Evolutionary conservation across 2,113 vertebrate genomes (phyloP).

Genomic region (Alces alces): DNA sequence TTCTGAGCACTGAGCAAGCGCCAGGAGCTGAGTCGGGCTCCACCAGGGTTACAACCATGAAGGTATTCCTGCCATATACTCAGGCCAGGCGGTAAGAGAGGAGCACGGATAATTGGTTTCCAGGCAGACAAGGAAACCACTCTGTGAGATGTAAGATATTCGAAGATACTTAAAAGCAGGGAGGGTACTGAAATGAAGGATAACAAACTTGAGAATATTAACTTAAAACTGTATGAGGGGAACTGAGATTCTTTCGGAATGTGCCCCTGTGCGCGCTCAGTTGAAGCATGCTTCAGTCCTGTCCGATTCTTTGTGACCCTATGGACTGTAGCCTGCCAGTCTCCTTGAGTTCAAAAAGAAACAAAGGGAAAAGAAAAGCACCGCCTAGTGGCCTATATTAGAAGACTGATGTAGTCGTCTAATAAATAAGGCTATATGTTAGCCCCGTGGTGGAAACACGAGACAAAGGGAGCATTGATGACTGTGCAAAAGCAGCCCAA

Average conservation of each 20-base stretch:
- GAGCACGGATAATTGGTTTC: not conserved
- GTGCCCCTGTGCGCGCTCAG: fast-evolving
- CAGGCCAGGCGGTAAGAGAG: not conserved
- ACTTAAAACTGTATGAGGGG: not conserved
- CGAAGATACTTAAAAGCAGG: not conserved
- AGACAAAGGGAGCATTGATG: not conserved
- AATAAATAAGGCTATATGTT: not conserved
- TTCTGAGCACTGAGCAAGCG: not conserved
- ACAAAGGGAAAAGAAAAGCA: not conserved
- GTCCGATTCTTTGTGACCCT: not conserved
- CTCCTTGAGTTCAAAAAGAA: not conserved
- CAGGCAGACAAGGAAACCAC: not conserved
- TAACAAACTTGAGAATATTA: not conserved
- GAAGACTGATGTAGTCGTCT: not conserved
- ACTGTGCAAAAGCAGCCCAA: too few species aligned
- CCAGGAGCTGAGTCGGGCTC: not conserved
- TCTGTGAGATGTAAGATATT: not conserved
- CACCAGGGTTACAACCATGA: not conserved
- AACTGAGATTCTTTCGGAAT: not conserved
- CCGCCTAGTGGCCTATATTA: too few species aligned
- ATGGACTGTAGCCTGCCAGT: fast-evolving
- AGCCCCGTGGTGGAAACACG: not conserved
- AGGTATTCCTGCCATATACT: not conserved
- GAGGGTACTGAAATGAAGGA: not conserved
- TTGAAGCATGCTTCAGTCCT: not conserved